Evolutionary conservation across 2,888 invertebrate genomes (phyloP), one percentile per base, ranked within the genome.

Genomic region (Dryobota labecula): DNA sequence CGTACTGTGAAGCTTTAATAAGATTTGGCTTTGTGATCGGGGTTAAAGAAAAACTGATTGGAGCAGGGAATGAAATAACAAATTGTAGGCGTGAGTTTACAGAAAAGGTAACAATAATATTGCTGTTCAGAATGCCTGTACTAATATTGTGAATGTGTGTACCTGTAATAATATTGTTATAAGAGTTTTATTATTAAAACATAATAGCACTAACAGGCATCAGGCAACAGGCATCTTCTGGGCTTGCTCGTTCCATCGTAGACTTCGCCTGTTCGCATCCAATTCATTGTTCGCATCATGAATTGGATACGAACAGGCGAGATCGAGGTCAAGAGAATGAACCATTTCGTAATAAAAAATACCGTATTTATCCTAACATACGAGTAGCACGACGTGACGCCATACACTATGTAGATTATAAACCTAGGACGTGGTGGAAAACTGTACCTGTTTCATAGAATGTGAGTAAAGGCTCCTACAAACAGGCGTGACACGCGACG

Each of bases 11-110:
- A 60, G 64, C 62, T 73, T 68, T 80, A 71, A 70, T 82, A 81
- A 78, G 69, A 81, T 78, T 81, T 78, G 58, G 60, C 66, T 69
- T 80, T 80, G 54, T 63, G 77, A 69, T 76, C 65, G 54, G 72
- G 68, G 81, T 77, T 43, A 63, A 63, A 69, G 68, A 80, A 72
- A 64, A 80, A 77, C 64, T 68, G 67, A 64, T 78, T 63, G 62
- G 57, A 38, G n/a, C 36, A 13, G 58, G 60, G 33, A 49, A 49
- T 68, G 43, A 56, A 74, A 74, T 43, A 74, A 78, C 78, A 62
- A 67, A 68, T 60, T 45, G 58, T 38, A 43, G 57, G 45, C 20
- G 20, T 33, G 53, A 53, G 51, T 13, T 66, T 2, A 62, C 51
- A 33, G 67, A 41, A 67, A 73, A 41, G 57, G 62, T 47, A 49